A percentile compares a stretch with the other conserved stretches of the same genome.
Conservation (phyloP, 2,113 vertebrate species). For the Myocastor coypus region DNA sequence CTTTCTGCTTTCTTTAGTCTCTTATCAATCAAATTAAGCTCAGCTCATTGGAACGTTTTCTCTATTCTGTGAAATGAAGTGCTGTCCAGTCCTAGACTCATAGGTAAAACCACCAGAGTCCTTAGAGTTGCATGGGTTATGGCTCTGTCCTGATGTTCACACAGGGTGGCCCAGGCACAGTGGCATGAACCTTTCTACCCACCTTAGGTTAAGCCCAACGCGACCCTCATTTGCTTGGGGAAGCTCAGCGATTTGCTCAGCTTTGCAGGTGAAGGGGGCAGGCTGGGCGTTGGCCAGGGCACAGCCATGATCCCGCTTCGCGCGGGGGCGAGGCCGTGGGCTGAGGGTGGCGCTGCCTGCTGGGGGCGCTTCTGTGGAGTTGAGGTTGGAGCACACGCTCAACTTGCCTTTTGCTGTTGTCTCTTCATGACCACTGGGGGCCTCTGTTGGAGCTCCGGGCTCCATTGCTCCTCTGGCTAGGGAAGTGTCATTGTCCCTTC, state of each 20-base stretch:
- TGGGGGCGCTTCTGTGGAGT: background rate
- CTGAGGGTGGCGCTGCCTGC: background rate
- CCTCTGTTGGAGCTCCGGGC: background rate
- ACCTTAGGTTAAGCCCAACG: background rate
- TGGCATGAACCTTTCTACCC: background rate
- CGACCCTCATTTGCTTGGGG: too few species aligned
- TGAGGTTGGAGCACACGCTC: too few species aligned
- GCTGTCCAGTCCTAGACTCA: background rate
- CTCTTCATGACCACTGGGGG: too few species aligned
- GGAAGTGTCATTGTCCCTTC: background rate
- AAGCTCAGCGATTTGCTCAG: background rate
- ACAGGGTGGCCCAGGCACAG: too few species aligned
- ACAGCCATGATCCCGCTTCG: fast-evolving
- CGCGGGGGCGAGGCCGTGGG: background rate
- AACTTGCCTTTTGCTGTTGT: background rate
- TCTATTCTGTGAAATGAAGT: background rate
- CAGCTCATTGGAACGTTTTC: background rate
- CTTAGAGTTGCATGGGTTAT: background rate
- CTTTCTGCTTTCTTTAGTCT: background rate
- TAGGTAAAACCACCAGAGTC: background rate
- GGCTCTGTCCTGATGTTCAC: background rate
- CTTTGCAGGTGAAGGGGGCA: too few species aligned
- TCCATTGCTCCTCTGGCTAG: background rate
- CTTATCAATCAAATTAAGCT: background rate
- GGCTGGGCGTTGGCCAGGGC: background rate